Evolutionary conservation across 2,797 vertebrate genomes (phyloP).

Genomic region (Podarcis lilfordi): DNA sequence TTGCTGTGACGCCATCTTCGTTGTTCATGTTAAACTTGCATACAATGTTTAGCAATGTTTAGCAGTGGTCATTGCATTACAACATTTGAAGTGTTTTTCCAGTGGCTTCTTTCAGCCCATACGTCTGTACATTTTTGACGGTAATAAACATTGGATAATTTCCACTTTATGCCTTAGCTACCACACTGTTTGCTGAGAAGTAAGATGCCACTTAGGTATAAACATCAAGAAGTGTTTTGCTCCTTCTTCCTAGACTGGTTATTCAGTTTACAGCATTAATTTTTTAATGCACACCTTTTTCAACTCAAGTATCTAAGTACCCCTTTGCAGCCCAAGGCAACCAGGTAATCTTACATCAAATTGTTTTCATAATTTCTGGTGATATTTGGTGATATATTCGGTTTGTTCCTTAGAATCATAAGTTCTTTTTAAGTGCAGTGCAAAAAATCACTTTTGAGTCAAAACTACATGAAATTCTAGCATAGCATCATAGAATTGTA

Average conservation of each 20-base stretch:
- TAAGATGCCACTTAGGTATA: background rate
- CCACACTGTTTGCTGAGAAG: background rate
- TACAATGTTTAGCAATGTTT: background rate
- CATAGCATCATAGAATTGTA: background rate
- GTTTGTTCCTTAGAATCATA: background rate
- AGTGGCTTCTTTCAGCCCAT: background rate
- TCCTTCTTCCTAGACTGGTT: background rate
- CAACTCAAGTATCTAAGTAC: background rate
- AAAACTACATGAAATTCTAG: background rate
- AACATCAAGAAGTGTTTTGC: background rate
- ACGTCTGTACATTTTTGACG: background rate
- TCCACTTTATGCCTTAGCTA: accelerated
- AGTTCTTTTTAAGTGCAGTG: background rate
- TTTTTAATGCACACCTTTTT: background rate
- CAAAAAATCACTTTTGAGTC: background rate
- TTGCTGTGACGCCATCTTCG: background rate
- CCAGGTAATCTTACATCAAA: background rate
- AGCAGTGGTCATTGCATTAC: background rate
- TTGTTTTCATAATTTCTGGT: background rate
- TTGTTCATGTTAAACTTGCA: background rate
- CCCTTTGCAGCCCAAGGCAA: background rate
- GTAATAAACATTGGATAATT: background rate
- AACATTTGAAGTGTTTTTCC: background rate
- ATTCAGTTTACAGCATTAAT: background rate
- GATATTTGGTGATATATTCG: background rate